Percentiles rank a stretch among this genome's conserved stretches.
These are phyloP conservation scores for Lichenostomus cassidix DNA, from an alignment of 2,113 vertebrate species.

Conservation along the genomic window DNA sequence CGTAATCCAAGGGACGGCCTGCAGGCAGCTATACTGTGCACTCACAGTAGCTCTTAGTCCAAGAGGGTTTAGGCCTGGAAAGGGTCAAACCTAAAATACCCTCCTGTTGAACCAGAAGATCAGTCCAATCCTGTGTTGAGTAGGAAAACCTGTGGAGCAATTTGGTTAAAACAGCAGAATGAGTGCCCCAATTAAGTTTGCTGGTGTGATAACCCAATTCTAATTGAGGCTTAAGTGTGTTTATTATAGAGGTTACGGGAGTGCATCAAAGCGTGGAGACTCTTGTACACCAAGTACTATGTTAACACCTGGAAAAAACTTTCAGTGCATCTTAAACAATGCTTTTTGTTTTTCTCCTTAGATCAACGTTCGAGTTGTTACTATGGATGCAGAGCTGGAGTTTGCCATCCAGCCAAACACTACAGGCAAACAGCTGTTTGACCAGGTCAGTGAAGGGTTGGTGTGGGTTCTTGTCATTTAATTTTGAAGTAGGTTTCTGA, in stretches of 20 bases:
- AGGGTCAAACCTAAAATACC: not conserved
- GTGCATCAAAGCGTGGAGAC: not conserved
- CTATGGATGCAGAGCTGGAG: slow-evolving; percentile 97
- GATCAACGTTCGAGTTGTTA: slow-evolving; percentile 96
- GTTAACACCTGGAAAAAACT: not conserved
- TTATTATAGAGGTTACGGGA: not conserved
- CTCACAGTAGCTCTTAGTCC: not conserved
- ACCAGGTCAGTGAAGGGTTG: slow-evolving; percentile 85
- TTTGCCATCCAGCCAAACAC: slow-evolving; percentile 96
- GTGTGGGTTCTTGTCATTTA: not conserved
- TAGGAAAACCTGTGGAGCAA: not conserved
- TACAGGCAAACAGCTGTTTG: slow-evolving; percentile 94
- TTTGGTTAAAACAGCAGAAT: not conserved
- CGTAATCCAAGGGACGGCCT: slow-evolving; percentile 24
- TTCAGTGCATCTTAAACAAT: not conserved
- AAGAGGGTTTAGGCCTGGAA: not conserved
- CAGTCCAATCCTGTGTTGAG: not conserved
- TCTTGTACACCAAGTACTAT: not conserved
- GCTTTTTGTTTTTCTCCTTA: slow-evolving; percentile 61
- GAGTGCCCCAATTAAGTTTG: not conserved
- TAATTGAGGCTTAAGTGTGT: not conserved
- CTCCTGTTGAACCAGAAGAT: not conserved
- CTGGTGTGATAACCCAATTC: not conserved
- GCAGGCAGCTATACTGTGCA: not conserved
- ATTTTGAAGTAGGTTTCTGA: not conserved